Base-by-base conservation (phyloP, 92 coral and sea anemone genomes). In the Zoanthus solanderi region DNA sequence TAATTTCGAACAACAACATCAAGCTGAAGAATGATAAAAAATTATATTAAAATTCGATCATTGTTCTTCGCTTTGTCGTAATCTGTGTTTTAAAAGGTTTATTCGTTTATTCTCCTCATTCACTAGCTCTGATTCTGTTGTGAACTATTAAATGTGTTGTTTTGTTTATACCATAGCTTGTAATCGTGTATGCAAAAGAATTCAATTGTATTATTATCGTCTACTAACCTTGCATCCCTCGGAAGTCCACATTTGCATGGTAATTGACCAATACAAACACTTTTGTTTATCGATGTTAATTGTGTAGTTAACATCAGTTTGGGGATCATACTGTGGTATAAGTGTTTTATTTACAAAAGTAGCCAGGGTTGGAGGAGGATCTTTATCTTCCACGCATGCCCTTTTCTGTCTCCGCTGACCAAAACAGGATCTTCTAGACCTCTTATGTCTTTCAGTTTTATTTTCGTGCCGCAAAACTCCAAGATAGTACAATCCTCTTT, bases 361-460 rank as follows among this genome's bases (percentile, higher is more conserved):
- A 10, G 13, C 60, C n/a, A 58, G 74, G 11, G 57, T 46, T 9
- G 84, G 54, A 0, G 84, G 84, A 0, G 84, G 84, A 47, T 79
- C 72, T 63, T 80, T 80, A 7, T 80, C 84, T 44, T 80, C 84
- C 9, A 80, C 73, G 74, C 84, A 80, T 63, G 84, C 84, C 9
- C 84, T 48, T 65, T 80, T 80, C 57, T 80, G 84, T 9, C 84
- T 37, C 12, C 58, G 42, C 6, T 80, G 57, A 9, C 60, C 84
- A 80, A 80, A 80, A 12, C 84, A 80, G 4, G 57, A 44, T 45
- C 85, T 80, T 46, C 42, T 79, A 9, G 57, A 42, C 57, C 84
- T 42, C n/a, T 79, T 63, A 12, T 32, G 44, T 1, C 5, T 11
- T 57, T 32, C 71, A 7, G 57, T 42, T 11, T 61, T 79, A 1